Evolutionary conservation across 2,797 vertebrate species (phyloP).

Genomic region (Danio choprae): DNA sequence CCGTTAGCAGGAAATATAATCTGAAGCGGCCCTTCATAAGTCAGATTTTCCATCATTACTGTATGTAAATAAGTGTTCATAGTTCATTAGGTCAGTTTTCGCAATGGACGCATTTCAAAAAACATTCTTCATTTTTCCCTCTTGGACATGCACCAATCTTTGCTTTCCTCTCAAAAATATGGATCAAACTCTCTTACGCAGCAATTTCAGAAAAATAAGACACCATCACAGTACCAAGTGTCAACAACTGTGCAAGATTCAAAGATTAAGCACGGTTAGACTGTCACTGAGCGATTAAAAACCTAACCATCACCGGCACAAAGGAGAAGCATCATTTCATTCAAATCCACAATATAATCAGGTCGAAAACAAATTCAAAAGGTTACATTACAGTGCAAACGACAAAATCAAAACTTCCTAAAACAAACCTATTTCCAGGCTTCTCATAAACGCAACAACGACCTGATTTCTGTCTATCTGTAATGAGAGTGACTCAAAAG

Average conservation of each 20-base stretch:
- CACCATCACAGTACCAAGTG: constrained; percentile 36
- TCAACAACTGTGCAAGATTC: constrained; percentile 34
- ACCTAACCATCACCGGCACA: constrained; percentile 5
- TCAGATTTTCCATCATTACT: neutral
- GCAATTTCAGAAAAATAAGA: constrained; percentile 30
- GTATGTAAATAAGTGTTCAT: constrained; percentile 10
- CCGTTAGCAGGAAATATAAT: constrained; percentile 30
- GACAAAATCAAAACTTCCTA: constrained; percentile 17
- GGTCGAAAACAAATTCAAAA: neutral
- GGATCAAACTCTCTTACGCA: neutral
- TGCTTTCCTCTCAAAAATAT: constrained; percentile 37
- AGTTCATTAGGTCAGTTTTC: constrained; percentile 21
- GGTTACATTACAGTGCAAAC: constrained; percentile 34
- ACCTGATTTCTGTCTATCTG: constrained; percentile 47
- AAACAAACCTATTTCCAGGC: neutral
- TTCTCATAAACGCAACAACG: constrained; percentile 20
- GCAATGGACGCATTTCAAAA: constrained; percentile 33
- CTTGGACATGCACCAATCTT: constrained; percentile 46
- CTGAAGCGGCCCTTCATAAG: constrained; percentile 1
- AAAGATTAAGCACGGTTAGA: constrained; percentile 28
- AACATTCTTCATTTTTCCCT: constrained; percentile 44
- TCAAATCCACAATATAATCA: constrained; percentile 4
- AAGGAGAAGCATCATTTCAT: constrained; percentile 5
- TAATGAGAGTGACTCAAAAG: constrained; percentile 56
- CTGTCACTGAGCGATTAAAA: constrained; percentile 20